Evolutionary conservation across 1,140 invertebrate species (phyloP), one percentile per base, ranked within the genome.

Genomic region (Diabrotica undecimpunctata): DNA sequence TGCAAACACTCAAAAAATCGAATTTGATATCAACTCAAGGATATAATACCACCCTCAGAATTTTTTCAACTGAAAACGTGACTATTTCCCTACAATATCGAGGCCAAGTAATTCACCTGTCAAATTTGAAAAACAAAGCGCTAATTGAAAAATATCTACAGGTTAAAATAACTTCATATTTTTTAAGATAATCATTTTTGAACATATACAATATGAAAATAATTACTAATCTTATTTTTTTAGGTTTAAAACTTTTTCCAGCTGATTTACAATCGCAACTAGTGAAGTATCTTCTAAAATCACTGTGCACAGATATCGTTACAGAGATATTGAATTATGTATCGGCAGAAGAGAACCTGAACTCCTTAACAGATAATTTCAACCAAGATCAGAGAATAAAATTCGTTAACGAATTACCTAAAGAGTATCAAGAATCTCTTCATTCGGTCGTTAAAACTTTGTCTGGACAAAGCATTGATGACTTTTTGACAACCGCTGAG

Each of bases 271-370:
- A 94, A 76, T 46, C 78, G 1, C 84, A 89, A 57, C 80, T 96
- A 56, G 79, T 82, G 0, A 94, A 93, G 77, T 94, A 96, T 80
- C 78, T 97, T 25, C 75, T 96, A 11, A 94, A 93, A 79, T 89
- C 91, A 4, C 77, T 94, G 53, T 92, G 90, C 50, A 85, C 88
- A 56, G 94, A 97, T 74, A 85, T 96, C 62, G 83, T 89, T n/a
- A 91, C 89, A 69, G 87, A 93, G 69, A 83, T 96, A 56, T 85
- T 88, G 59, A 87, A 88, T 71, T 86, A 90, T 74, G 84, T 86
- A 58, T 87, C 87, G 7, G 83, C 83, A 62, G 89, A 92, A 77
- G 84, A 83, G 66, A 84, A 85, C 70, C 68, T 86, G 5, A 86
- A 83, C 60, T 82, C 81, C 14, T 81, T 81, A 64, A 78, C 82